phyloP scores from a whole-genome alignment of 2,797 vertebrate species.

The Amazonetta brasiliensis region DNA sequence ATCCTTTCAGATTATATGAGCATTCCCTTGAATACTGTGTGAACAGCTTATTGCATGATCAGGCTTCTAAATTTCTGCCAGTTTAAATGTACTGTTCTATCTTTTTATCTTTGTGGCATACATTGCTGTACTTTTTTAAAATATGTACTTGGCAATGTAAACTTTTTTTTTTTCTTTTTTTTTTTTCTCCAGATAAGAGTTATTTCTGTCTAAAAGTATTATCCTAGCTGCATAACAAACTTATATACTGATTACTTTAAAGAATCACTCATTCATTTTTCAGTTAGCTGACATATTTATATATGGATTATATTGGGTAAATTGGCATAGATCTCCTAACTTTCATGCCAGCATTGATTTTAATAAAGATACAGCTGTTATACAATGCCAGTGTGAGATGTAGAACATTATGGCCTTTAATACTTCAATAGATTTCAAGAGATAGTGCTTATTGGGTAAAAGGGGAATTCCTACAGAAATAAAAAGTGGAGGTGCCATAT shows the following conservation, averaged over 20 bases:
- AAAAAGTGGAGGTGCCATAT: neutral
- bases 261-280: slow-evolving; percentile 8
- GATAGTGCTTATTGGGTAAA: slow-evolving; percentile 18
- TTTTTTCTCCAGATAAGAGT: neutral
- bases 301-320: neutral
- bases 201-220: neutral
- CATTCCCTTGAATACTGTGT: neutral
- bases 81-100: neutral
- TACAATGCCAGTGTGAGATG: neutral
- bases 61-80: neutral
- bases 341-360: neutral
- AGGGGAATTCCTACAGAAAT: slow-evolving; percentile 14
- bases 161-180: neutral
- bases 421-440: slow-evolving; percentile 27
- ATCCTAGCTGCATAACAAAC: neutral
- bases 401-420: slow-evolving; percentile 38
- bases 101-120: neutral
- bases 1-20: neutral
- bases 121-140: neutral
- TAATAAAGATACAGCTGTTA: slow-evolving; percentile 10
- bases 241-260: slow-evolving; percentile 5
- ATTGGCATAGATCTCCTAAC: slow-evolving; percentile 12
- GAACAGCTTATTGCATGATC: neutral
- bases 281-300: slow-evolving; percentile 15
- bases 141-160: neutral